phyloP scores from a whole-genome alignment of 2,888 invertebrate genomes.

The Choristoneura rosaceana region DNA sequence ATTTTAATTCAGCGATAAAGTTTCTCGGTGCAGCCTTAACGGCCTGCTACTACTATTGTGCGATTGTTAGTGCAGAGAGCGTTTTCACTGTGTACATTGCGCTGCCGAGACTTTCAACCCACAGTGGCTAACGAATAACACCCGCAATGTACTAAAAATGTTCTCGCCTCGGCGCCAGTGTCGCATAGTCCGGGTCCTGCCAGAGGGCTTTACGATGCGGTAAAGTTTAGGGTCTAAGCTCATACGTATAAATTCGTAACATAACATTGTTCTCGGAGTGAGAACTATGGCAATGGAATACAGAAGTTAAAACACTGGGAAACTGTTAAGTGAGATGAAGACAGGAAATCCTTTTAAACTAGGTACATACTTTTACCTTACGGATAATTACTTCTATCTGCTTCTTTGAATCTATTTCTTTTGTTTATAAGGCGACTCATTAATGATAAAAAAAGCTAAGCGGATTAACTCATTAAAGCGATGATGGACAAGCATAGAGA shows the following conservation, averaged over 20 bases:
- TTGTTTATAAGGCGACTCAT: too few species aligned
- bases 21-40: conserved; percentile 29
- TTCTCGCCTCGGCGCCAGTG: neutral
- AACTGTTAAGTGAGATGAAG: neutral
- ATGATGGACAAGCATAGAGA: too few species aligned
- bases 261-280: neutral
- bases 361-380: too few species aligned
- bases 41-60: neutral
- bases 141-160: neutral
- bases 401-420: too few species aligned
- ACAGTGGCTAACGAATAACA: neutral
- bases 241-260: conserved; percentile 47
- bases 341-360: neutral
- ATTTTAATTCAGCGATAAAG: conserved; percentile 65
- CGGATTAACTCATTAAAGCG: too few species aligned
- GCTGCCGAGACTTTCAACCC: too few species aligned
- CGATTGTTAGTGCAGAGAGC: neutral
- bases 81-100: neutral
- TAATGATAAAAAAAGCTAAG: too few species aligned
- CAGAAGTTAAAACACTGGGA: neutral
- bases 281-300: neutral
- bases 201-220: conserved; percentile 46
- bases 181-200: neutral
- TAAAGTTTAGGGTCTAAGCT: conserved; percentile 12
- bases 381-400: too few species aligned